phyloP scores from a whole-genome alignment of 1,140 invertebrate genomes.

The Riptortus pedestris region DNA sequence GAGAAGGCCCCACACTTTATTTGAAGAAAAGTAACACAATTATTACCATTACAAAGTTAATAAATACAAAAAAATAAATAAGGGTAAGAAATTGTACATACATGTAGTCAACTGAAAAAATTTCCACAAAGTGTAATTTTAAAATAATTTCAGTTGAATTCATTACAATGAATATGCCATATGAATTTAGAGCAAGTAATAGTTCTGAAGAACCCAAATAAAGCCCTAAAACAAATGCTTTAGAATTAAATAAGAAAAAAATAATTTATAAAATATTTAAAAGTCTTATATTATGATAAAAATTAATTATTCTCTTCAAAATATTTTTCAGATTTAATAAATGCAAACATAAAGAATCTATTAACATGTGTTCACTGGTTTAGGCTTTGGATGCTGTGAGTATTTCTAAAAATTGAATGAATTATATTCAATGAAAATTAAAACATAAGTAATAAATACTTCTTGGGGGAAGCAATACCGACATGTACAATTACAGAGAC shows the following conservation, averaged over 20 bases:
- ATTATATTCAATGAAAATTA: no score
- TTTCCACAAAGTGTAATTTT: conserved; percentile 78
- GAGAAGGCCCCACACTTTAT: neutral
- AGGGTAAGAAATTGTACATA: conserved; percentile 35
- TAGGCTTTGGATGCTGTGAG: neutral
- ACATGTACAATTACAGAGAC: no score
- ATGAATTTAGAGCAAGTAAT: conserved; percentile 87
- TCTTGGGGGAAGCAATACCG: no score
- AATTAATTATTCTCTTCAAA: no score
- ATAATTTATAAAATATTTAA: neutral
- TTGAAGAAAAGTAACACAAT: neutral
- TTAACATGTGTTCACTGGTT: neutral
- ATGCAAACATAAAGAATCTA: neutral
- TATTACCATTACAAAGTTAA: neutral
- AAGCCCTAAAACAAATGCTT: neutral
- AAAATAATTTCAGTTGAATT: conserved; percentile 82
- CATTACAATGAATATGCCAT: conserved; percentile 80
- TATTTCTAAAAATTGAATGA: no score
- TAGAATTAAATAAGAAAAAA: neutral
- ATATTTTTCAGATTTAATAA: neutral
- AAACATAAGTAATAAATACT: no score
- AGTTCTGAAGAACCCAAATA: conserved; percentile 36
- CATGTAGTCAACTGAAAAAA: conserved; percentile 60
- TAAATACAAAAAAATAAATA: neutral
- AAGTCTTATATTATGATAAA: neutral